phyloP scores from a whole-genome alignment of 2,797 vertebrate genomes.

The Urocyon cinereoargenteus region DNA sequence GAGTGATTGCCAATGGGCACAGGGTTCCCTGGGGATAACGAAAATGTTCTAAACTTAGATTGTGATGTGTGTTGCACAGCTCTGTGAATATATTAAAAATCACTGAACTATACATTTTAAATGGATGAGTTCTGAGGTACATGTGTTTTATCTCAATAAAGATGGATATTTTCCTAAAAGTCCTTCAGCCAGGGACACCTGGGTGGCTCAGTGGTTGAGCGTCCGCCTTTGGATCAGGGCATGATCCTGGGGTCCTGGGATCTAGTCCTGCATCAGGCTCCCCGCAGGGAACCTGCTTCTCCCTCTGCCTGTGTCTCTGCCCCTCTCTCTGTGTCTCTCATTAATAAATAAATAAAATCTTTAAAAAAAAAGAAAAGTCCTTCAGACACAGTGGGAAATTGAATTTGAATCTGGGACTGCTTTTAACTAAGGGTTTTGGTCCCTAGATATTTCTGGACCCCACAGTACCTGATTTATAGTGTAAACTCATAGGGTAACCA shows the following conservation, averaged over 20 bases:
- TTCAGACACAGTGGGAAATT: neutral
- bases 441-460: neutral
- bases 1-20: neutral
- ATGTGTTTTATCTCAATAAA: conserved; percentile 47
- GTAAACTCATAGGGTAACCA: neutral
- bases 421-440: neutral
- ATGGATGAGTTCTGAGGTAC: conserved; percentile 30
- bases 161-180: neutral
- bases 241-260: no score
- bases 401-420: neutral
- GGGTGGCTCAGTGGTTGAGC: no score
- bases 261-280: no score
- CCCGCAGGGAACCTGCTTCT: no score
- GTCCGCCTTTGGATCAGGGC: no score
- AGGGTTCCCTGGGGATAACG: neutral
- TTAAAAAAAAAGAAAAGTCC: neutral
- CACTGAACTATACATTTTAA: conserved; percentile 18
- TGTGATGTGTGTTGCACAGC: neutral
- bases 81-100: conserved; percentile 50
- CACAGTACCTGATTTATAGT: neutral
- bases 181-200: neutral
- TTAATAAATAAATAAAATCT: no score
- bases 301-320: no score
- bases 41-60: conserved; percentile 63
- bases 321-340: no score